These are phyloP conservation scores for Hemibates koningsi DNA, from an alignment of 2,113 vertebrate genomes.

Conservation along the genomic window DNA sequence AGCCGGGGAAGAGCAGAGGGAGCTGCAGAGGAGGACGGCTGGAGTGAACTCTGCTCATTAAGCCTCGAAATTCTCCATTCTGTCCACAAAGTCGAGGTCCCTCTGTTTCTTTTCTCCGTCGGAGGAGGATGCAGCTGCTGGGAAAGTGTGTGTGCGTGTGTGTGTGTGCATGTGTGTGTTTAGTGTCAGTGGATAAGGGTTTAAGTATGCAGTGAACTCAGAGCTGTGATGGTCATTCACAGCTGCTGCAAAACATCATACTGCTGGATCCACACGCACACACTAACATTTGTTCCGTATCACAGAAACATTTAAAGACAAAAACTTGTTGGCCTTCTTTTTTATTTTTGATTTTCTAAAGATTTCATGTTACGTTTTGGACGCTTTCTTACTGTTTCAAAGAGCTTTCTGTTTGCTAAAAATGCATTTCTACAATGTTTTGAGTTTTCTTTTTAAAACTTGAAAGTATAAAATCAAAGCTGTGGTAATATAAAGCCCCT, in stretches of 20 bases:
- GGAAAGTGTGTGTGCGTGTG: neutral
- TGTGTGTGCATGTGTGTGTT: neutral
- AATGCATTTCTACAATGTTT: neutral
- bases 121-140: constrained; percentile 15
- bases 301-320: neutral
- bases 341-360: neutral
- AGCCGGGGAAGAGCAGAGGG: neutral
- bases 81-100: neutral
- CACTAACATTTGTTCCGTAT: neutral
- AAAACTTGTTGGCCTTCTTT: neutral
- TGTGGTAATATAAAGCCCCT: neutral
- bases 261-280: neutral
- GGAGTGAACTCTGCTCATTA: constrained; percentile 35
- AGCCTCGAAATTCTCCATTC: constrained; percentile 11
- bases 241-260: constrained; percentile 46
- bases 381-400: neutral
- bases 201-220: constrained; percentile 18
- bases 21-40: neutral
- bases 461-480: neutral
- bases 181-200: neutral
- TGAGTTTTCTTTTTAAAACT: neutral
- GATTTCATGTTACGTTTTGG: neutral
- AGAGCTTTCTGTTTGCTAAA: neutral
- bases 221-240: neutral
- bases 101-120: neutral